These are phyloP conservation scores for Mustelus asterias DNA, from an alignment of 2,113 vertebrate genomes.

Conservation along the genomic window DNA sequence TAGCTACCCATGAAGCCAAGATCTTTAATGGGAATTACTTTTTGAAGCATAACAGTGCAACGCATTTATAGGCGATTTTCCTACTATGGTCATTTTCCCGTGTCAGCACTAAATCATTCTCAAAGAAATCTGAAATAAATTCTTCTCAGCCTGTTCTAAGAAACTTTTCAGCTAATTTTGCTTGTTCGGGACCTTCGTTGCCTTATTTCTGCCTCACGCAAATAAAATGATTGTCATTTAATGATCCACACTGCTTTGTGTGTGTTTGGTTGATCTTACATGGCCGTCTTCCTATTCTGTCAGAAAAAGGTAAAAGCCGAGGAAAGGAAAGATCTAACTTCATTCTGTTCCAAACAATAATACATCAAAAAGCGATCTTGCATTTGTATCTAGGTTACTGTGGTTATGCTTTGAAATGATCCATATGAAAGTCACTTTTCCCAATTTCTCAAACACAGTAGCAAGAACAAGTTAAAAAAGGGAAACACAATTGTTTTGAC, in stretches of 20 bases:
- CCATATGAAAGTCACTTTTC: background rate
- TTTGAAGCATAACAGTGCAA: background rate
- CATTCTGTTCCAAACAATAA: background rate
- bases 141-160: background rate
- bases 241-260: background rate
- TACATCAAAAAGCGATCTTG: background rate
- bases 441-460: background rate
- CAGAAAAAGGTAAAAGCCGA: background rate
- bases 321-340: background rate
- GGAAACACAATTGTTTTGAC: background rate
- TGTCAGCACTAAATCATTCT: background rate
- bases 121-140: background rate
- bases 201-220: background rate
- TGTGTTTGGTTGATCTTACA: background rate
- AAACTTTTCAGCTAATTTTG: background rate
- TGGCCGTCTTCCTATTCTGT: background rate
- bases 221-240: background rate
- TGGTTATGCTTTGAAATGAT: conserved; percentile 1
- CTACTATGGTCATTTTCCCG: background rate
- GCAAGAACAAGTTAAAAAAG: background rate
- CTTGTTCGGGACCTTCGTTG: background rate
- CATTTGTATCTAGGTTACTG: too few species aligned
- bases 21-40: background rate
- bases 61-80: background rate
- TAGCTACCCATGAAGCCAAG: background rate